Evolutionary conservation across 2,888 invertebrate species (phyloP).

Genomic region (Nymphalis urticae): DNA sequence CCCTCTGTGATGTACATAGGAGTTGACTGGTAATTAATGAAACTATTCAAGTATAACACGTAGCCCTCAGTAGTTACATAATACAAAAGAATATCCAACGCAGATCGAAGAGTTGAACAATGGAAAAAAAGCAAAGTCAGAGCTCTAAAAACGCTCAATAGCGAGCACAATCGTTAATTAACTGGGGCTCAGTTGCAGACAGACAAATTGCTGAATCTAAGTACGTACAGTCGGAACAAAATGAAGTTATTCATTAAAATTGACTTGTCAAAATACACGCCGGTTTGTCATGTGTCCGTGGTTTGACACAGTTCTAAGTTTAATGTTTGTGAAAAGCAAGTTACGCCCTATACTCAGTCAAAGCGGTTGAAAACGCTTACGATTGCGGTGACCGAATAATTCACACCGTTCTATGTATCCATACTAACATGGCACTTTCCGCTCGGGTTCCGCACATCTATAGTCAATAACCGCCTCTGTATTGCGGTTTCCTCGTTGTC

Average conservation of each 20-base stretch:
- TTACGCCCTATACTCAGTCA: constrained; percentile 6
- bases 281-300: not conserved
- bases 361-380: constrained; percentile 23
- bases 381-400: constrained; percentile 34
- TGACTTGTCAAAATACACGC: constrained; percentile 7
- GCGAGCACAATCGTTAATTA: constrained; percentile 34
- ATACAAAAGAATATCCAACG: constrained; percentile 24
- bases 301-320: constrained; percentile 7
- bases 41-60: constrained; percentile 17
- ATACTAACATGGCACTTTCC: constrained; percentile 33
- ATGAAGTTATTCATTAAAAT: not conserved
- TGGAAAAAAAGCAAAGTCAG: constrained; percentile 32
- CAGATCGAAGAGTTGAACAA: constrained; percentile 28
- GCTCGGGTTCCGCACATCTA: constrained; percentile 25
- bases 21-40: constrained; percentile 8
- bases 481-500: constrained; percentile 29
- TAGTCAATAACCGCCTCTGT: constrained; percentile 32
- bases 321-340: constrained; percentile 3
- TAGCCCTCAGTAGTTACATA: constrained; percentile 18
- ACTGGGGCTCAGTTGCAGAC: constrained; percentile 28
- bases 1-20: too few relatives aligned
- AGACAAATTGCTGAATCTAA: constrained; percentile 19
- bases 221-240: constrained; percentile 9
- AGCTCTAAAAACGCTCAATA: constrained; percentile 30
- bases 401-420: constrained; percentile 29